Conservation (phyloP, 2,113 vertebrate species). For the Procavia capensis region DNA sequence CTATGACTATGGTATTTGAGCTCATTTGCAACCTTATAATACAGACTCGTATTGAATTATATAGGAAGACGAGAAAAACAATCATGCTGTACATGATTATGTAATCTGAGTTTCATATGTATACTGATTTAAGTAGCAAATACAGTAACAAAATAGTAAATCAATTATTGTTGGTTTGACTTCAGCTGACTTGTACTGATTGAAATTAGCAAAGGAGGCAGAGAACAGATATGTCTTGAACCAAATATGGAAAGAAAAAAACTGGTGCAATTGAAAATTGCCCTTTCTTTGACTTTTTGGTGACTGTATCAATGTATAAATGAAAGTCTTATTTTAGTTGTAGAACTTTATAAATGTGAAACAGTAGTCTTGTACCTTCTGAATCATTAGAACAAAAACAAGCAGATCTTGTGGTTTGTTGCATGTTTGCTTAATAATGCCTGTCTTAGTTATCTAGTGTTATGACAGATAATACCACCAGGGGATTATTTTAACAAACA, state of each 20-base stretch:
- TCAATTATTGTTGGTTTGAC: background rate
- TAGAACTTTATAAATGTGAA: background rate
- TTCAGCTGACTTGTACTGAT: background rate
- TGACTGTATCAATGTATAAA: background rate
- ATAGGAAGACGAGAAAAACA: background rate
- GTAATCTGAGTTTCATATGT: background rate
- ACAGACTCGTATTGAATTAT: background rate
- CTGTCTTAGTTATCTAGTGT: too few relatives aligned
- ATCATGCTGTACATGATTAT: background rate
- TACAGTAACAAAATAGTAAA: background rate
- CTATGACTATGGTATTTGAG: background rate
- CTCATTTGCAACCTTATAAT: background rate
- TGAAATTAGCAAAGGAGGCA: constrained; percentile 33
- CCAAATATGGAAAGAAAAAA: background rate
- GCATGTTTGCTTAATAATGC: background rate
- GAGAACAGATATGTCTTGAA: background rate
- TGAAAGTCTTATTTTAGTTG: background rate
- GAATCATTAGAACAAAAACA: constrained; percentile 12
- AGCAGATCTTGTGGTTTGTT: background rate
- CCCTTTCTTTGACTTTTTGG: constrained; percentile 12
- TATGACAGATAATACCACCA: too few relatives aligned
- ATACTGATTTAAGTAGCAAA: background rate
- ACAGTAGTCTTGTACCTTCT: background rate
- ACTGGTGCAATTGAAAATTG: background rate
- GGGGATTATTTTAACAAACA: too few relatives aligned